These are phyloP conservation scores for Glossophaga mutica DNA, from an alignment of 2,797 vertebrate species.

Conservation along the genomic window DNA sequence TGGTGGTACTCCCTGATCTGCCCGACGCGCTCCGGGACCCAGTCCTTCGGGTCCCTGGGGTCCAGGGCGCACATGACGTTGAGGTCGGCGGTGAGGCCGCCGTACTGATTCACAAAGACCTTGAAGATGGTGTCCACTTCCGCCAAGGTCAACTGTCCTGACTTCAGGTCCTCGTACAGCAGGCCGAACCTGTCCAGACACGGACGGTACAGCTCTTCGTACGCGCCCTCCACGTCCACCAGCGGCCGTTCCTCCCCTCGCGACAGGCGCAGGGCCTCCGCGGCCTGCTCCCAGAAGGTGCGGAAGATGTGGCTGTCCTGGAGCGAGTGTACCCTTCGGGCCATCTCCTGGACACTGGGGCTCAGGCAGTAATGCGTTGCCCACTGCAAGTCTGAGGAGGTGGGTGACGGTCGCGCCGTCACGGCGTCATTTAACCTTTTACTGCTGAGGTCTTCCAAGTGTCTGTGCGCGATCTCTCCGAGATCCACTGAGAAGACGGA, in stretches of 20 bases:
- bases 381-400: rapidly evolving
- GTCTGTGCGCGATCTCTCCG: conserved; percentile 70
- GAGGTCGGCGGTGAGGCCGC: conserved; percentile 83
- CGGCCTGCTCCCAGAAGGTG: conserved; percentile 85
- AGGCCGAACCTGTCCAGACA: conserved; percentile 78
- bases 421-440: conserved; percentile 80
- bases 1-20: conserved; percentile 94
- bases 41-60: conserved; percentile 74
- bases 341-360: conserved; percentile 79
- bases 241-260: background rate
- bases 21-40: conserved; percentile 85
- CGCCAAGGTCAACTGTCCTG: conserved; percentile 85
- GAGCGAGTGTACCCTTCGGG: conserved; percentile 73
- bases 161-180: conserved; percentile 82
- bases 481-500: conserved; percentile 81
- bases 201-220: conserved; percentile 74
- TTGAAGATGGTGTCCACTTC: conserved; percentile 85
- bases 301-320: conserved; percentile 87
- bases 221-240: conserved; percentile 33
- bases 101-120: conserved; percentile 84
- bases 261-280: background rate
- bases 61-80: conserved; percentile 80
- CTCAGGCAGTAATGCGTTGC: conserved; percentile 85
- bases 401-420: conserved; percentile 66
- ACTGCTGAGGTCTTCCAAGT: conserved; percentile 76